phyloP scores from a whole-genome alignment of 2,797 vertebrate species.

The Netta rufina region DNA sequence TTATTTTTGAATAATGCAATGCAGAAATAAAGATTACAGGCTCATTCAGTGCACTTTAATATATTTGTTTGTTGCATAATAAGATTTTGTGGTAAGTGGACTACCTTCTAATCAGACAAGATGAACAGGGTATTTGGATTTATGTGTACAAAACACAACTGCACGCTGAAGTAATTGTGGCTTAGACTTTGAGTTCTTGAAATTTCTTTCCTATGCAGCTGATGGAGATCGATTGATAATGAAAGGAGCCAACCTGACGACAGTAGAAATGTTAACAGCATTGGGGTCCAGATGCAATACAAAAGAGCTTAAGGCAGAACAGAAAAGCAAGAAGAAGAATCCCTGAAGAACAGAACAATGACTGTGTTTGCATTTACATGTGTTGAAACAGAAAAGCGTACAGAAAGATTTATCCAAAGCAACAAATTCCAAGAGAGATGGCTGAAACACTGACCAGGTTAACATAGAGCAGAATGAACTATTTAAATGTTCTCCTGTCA shows the following conservation, averaged over 20 bases:
- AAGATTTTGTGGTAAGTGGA: neutral
- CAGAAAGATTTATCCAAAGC: neutral
- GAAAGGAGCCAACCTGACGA: conserved; percentile 84
- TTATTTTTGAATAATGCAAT: neutral
- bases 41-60: neutral
- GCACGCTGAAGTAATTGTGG: neutral
- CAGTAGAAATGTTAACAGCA: conserved; percentile 83
- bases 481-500: neutral
- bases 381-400: neutral
- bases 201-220: conserved; percentile 66
- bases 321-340: conserved; percentile 76
- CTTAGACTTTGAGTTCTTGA: neutral
- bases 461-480: neutral
- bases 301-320: conserved; percentile 82
- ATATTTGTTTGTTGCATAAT: neutral
- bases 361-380: neutral
- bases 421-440: neutral
- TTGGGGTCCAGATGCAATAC: conserved; percentile 79
- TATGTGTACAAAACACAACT: neutral
- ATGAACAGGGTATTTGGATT: neutral
- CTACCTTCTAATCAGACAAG: neutral
- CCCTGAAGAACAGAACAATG: conserved; percentile 1
- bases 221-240: conserved; percentile 88
- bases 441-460: neutral
- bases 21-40: neutral